Conservation (phyloP, 2,888 invertebrate genomes). For the Drosophila mimetica region DNA sequence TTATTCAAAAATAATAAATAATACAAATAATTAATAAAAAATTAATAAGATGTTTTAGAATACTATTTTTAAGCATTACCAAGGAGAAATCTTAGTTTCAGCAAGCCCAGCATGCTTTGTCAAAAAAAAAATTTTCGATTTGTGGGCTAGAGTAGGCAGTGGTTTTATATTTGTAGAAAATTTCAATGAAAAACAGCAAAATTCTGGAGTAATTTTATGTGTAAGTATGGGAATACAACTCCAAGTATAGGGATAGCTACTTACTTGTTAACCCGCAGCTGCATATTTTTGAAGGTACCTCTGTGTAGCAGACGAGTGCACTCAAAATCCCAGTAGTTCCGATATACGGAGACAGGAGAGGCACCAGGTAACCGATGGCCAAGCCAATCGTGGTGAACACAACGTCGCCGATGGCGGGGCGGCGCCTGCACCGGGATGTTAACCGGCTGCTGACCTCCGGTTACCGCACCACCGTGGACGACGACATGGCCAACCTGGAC, state of each 20-base stretch:
- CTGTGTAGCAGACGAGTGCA: conserved; percentile 69
- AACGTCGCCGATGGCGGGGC: conserved; percentile 65
- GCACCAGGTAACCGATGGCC: conserved; percentile 54
- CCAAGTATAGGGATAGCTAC: too few species aligned
- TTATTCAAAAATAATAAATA: too few species aligned
- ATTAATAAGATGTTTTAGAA: too few species aligned
- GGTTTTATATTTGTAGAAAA: conserved; percentile 25
- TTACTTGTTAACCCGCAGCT: too few species aligned
- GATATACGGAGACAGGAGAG: conserved; percentile 44
- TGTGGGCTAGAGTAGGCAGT: conserved; percentile 45
- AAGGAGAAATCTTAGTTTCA: too few species aligned
- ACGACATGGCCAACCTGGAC: conserved; percentile 60
- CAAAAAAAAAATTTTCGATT: neutral
- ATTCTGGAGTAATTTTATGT: conserved; percentile 64
- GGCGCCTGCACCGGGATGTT: conserved; percentile 64
- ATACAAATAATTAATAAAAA: too few species aligned
- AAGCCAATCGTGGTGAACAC: conserved; percentile 60
- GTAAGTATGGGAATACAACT: conserved; percentile 44
- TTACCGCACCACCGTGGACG: conserved; percentile 50
- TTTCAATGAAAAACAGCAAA: conserved; percentile 55
- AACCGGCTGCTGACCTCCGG: conserved; percentile 62
- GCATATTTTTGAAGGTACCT: conserved; percentile 59
- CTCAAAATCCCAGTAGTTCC: conserved; percentile 66
- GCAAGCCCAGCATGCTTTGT: neutral
- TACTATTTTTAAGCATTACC: too few species aligned